Evolutionary conservation across 2,888 invertebrate genomes (phyloP), one percentile per base, ranked within the genome.

Genomic region (Troides helena): DNA sequence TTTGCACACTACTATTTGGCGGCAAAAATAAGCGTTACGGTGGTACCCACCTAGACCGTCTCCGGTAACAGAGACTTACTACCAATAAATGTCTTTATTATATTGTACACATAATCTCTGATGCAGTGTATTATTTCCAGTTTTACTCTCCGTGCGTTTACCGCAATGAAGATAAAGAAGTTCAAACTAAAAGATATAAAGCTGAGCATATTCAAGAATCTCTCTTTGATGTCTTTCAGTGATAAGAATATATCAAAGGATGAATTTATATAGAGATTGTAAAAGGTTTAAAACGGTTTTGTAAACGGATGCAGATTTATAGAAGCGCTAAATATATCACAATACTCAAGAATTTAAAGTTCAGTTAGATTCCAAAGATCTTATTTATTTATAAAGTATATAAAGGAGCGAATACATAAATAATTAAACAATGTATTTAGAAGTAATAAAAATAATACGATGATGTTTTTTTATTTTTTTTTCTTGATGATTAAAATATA

Each of bases 141-240:
- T 74, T 90, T 56, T 79, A 89, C 71, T 78, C 80, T 0, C 88
- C 89, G 2, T 92, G 91, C 68, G 88, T 90, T 68, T 85, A 86
- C 72, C 63, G 77, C 0, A 89, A 90, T 21, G 89, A 88, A 0
- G 88, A 90, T 0, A 72, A 74, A 0, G 84, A 85, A 0, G 71
- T 69, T 21, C 80, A 80, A 65, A 80, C 84, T 0, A 88, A 85
- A 72, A 76, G 81, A 46, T 88, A 81, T 76, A 88, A 86, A 70
- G 72, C 74, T n/a, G 89, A 89, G 0, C 85, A 80, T 73, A 84
- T 74, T 72, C 84, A 84, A 61, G 89, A 91, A 56, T 75, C 84
- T 0, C 72, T 86, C 0, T 84, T 85, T 69, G 92, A 91, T 30
- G 82, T 82, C 3, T 89, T 86, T 70, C 87, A 89, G 71, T 90